Evolutionary conservation across 1,140 invertebrate genomes (phyloP), one percentile per base, ranked within the genome.

Genomic region (Leptinotarsa texana): DNA sequence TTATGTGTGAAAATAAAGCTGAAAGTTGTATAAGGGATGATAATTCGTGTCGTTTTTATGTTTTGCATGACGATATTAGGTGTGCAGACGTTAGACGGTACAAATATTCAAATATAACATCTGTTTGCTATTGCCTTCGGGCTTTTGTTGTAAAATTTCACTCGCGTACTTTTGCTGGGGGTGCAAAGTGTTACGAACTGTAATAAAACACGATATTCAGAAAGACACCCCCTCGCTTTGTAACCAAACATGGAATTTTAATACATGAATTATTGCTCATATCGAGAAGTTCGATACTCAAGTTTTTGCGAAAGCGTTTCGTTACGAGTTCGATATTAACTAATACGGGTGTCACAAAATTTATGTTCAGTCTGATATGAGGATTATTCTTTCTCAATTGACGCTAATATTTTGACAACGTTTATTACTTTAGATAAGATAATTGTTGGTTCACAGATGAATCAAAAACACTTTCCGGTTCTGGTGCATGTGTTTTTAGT

Each of bases 141-240:
- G 63, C 63, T 69, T 69, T 15, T 48, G 67, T 69, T 69, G 67
- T 69, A 42, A 69, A 69, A 69, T 69, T 69, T 69, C 67, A 42
- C n/a, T 27, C 67, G 67, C 47, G 47, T 51, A 57, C 51, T 70
- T 51, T 48, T 27, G 48, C 47, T 70, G 49, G 69, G 33, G 69
- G 69, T 70, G 69, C 69, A 51, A 70, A 70, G 69, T 70, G 69
- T 70, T 70, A 70, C 69, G 51, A 70, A 70, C 69, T 70, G 69
- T 61, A 70, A 70, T 70, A 70, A 70, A 70, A 70, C 69, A 70
- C 47, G 69, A 48, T 70, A 61, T 70, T 70, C 69, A 42, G 51
- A 48, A 57, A 70, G 27, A 70, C 47, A 22, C 27, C 69, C 69
- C 8, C 47, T 22, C 21, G 33, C 27, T 48, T 57, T 70, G 15